Evolutionary conservation across 2,888 invertebrate genomes (phyloP).

Genomic region (Hofmannophila pseudospretella): DNA sequence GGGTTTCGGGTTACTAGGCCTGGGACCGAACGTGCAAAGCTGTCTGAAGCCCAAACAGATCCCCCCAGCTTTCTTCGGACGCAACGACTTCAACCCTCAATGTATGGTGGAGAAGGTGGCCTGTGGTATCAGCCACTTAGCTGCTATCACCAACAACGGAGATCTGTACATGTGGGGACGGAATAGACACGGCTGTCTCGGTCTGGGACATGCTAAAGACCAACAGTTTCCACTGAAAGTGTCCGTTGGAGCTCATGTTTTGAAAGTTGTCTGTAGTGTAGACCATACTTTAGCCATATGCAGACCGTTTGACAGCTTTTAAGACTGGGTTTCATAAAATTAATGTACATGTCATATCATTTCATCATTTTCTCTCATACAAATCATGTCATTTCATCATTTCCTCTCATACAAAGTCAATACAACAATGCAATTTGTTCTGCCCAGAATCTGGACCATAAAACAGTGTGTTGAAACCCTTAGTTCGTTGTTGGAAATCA

Average conservation of each 20-base stretch:
- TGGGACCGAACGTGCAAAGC: conserved; percentile 90
- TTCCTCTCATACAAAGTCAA: no score
- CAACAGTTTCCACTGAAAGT: conserved; percentile 94
- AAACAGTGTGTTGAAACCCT: no score
- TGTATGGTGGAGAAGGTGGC: conserved; percentile 80
- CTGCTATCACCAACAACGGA: conserved; percentile 88
- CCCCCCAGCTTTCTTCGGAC: conserved; percentile 89
- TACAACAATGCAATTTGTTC: no score
- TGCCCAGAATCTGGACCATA: no score
- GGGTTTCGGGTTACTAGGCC: conserved; percentile 95
- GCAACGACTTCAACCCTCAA: conserved; percentile 88
- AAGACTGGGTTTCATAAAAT: conserved; percentile 11
- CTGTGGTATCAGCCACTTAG: conserved; percentile 85
- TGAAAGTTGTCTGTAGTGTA: conserved; percentile 87
- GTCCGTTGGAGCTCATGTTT: conserved; percentile 86
- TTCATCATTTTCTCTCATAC: no score
- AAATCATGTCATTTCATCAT: no score
- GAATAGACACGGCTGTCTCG: conserved; percentile 90
- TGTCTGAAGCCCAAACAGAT: conserved; percentile 86
- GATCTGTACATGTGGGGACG: conserved; percentile 96
- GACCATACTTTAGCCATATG: conserved; percentile 91
- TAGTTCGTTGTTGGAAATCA: conserved; percentile 3
- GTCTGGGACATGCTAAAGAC: conserved; percentile 87
- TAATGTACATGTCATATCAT: no score
- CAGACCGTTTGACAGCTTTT: conserved; percentile 78